Conservation (phyloP, 2,113 vertebrate species). For the Guaruba guarouba region DNA sequence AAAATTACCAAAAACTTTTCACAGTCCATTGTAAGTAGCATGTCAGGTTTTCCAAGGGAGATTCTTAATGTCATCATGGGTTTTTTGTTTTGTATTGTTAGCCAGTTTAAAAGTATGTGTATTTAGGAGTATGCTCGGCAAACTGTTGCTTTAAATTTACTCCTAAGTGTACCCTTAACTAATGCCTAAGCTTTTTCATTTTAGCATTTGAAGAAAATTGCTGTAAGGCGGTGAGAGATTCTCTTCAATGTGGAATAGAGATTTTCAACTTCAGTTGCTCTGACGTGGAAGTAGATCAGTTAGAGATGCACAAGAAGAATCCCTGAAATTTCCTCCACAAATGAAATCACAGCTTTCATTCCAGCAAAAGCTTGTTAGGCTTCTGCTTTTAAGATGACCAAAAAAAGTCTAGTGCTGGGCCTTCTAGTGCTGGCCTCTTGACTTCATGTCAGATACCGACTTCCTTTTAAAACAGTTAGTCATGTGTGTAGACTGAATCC, state of each 20-base stretch:
- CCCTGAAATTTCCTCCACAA: background rate
- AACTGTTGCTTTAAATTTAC: background rate
- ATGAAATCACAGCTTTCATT: background rate
- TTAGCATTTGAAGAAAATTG: background rate
- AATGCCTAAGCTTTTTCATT: background rate
- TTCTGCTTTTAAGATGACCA: background rate
- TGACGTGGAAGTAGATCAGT: background rate
- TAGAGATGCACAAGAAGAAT: background rate
- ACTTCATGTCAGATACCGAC: background rate
- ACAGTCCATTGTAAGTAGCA: background rate
- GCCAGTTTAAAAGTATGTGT: background rate
- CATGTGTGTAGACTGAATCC: background rate
- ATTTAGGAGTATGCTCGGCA: background rate
- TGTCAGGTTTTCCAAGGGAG: background rate
- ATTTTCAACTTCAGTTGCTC: background rate
- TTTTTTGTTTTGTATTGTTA: background rate
- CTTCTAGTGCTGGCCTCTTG: background rate
- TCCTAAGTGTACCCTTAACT: background rate
- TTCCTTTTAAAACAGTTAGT: constrained; percentile 5
- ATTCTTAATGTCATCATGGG: background rate
- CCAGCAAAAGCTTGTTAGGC: background rate
- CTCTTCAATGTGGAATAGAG: background rate
- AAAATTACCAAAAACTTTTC: background rate
- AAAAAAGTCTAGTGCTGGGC: background rate
- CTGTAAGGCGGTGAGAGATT: background rate